Percentiles rank a stretch among this genome's conserved stretches.
Conservation (phyloP, 2,888 invertebrate genomes). For the Rotaria magnacalcarata region DNA sequence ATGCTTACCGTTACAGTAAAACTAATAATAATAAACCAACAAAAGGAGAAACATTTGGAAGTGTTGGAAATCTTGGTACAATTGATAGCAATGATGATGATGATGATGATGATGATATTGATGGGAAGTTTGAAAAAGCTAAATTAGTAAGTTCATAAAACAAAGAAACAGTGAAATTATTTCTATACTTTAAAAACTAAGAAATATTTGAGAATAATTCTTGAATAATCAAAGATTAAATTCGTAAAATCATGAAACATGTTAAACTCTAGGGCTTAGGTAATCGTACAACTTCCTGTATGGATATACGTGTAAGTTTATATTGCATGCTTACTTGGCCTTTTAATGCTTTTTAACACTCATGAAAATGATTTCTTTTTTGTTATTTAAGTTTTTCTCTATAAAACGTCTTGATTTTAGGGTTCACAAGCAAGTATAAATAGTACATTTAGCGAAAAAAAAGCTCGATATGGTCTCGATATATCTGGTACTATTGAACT, state of each 20-base stretch:
- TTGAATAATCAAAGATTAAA: neutral
- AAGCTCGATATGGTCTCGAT: neutral
- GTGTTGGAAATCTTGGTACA: neutral
- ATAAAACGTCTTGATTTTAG: neutral
- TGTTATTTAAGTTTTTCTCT: neutral
- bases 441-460: neutral
- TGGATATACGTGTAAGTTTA: conserved; percentile 36
- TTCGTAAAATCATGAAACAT: neutral
- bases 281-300: neutral
- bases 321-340: neutral
- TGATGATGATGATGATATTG: conserved; percentile 17
- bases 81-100: neutral
- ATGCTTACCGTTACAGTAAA: neutral
- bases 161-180: neutral
- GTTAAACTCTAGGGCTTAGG: neutral
- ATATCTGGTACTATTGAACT: conserved; percentile 6
- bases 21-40: neutral
- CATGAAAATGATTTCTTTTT: neutral
- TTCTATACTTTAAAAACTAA: neutral
- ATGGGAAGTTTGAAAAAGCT: conserved; percentile 5
- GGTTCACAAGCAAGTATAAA: neutral
- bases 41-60: neutral
- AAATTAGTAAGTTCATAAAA: neutral
- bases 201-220: neutral
- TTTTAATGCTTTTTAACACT: neutral